Base-by-base conservation (phyloP, 2,888 invertebrate genomes). In the Calliopum simillimum region DNA sequence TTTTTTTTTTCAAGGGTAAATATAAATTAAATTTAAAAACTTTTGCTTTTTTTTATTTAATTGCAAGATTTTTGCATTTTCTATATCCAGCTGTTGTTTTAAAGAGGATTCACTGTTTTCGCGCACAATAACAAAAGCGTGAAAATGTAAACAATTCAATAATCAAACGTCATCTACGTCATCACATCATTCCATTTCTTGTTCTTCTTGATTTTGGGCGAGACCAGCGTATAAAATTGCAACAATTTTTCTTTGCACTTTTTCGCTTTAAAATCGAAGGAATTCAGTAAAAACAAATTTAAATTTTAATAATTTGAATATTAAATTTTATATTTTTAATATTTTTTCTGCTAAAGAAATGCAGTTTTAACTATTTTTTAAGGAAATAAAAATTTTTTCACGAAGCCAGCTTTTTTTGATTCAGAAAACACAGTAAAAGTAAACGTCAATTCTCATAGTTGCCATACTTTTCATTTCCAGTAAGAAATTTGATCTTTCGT, bases 121-220 rank as follows among this genome's bases (percentile, higher is more conserved):
- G 33, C 2, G 4, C 2, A n/a, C n/a, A n/a, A n/a, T n/a, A n/a
- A n/a, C n/a, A n/a, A n/a, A n/a, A n/a, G n/a, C n/a, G n/a, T 6
- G 33, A 33, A 4, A 4, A 33, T 33, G 8, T n/a, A 61, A 4
- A 44, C 19, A 61, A 19, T 33, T 33, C 44, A 11, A n/a, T 33
- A 56, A 56, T 25, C 21, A 56, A 14, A 56, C 6, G 55, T 56
- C 55, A 53, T 1, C 14, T 19, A 23, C 16, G 14, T 55, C 23
- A 55, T 14, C 25, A 55, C 55, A 55, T n/a, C 56, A 58, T 41
- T n/a, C n/a, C n/a, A n/a, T 58, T 33, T 55, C 23, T 55, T 23
- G 21, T 21, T 21, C 13, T 55, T 23, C 11, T 14, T 8, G n/a
- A 12, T 33, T 58, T 58, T 41, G 33, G 25, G 53, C 53, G 53